phyloP scores from a whole-genome alignment of 2,888 invertebrate genomes.

The Matsumyia berberina region DNA sequence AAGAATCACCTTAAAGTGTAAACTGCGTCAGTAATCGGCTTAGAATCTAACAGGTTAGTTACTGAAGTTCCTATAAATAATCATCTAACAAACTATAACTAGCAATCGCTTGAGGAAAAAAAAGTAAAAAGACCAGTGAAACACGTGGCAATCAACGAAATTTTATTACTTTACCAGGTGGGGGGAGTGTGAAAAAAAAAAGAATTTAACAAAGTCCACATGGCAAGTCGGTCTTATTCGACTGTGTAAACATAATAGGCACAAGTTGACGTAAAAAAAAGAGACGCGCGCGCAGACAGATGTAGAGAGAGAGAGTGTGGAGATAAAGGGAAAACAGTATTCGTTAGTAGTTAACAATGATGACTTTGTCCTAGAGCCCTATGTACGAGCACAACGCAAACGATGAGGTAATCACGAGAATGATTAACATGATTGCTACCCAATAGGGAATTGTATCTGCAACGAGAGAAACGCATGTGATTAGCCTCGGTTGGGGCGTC shows the following conservation, averaged over 20 bases:
- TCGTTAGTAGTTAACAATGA: conserved; percentile 18
- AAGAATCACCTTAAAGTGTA: too few relatives aligned
- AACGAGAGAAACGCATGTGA: conserved; percentile 79
- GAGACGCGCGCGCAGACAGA: conserved; percentile 22
- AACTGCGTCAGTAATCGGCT: too few relatives aligned
- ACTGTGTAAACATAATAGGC: conserved; percentile 44
- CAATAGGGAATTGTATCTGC: conserved; percentile 92
- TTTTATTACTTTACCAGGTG: conserved; percentile 41
- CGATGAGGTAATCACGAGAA: conserved; percentile 90
- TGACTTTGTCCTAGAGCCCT: conserved; percentile 86
- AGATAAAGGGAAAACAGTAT: conserved; percentile 20
- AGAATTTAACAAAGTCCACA: conserved; percentile 30
- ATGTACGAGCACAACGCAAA: conserved; percentile 93
- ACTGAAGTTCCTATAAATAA: too few relatives aligned
- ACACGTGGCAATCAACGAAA: conserved; percentile 26
- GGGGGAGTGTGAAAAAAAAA: conserved; percentile 23
- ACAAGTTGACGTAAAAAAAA: conserved; percentile 24
- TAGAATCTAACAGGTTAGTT: too few relatives aligned
- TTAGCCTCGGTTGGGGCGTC: too few relatives aligned
- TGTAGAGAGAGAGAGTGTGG: background rate
- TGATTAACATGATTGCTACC: conserved; percentile 90
- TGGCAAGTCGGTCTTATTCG: conserved; percentile 62
- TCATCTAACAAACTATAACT: too few relatives aligned
- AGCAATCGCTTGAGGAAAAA: background rate
- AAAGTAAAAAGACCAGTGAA: conserved; percentile 2